A percentile compares a stretch with the other conserved stretches of the same genome.
Conservation (phyloP, 2,888 invertebrate genomes). For the Amblyjoppa proteus region DNA sequence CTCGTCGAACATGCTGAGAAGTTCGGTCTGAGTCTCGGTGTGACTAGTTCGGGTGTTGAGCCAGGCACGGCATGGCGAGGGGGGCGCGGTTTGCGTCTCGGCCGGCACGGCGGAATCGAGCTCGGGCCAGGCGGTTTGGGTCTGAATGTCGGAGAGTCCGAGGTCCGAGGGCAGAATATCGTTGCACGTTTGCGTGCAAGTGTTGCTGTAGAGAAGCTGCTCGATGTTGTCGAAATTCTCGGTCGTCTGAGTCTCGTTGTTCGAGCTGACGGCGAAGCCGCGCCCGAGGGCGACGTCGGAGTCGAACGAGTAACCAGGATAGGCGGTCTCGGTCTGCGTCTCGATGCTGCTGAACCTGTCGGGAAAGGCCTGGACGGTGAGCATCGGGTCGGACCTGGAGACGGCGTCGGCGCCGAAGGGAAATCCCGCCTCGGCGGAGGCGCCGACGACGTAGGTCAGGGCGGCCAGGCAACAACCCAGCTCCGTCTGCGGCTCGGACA, state of each 20-base stretch:
- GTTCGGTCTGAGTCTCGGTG: slow-evolving; percentile 87
- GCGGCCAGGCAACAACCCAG: slow-evolving; percentile 67
- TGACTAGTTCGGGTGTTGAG: slow-evolving; percentile 83
- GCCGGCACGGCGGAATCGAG: slow-evolving; percentile 87
- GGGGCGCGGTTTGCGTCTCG: slow-evolving; percentile 86
- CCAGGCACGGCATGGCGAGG: slow-evolving; percentile 77
- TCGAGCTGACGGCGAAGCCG: slow-evolving; percentile 85
- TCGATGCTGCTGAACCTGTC: slow-evolving; percentile 81
- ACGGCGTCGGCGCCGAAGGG: slow-evolving; percentile 72
- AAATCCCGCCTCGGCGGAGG: slow-evolving; percentile 71
- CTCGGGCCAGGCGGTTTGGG: slow-evolving; percentile 88
- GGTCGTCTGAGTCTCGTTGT: slow-evolving; percentile 88
- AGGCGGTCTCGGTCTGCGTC: slow-evolving; percentile 82
- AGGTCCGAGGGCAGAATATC: slow-evolving; percentile 86
- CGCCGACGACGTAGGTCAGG: slow-evolving; percentile 73
- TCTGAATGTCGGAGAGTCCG: slow-evolving; percentile 88
- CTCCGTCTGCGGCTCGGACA: slow-evolving; percentile 75
- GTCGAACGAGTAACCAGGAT: slow-evolving; percentile 80
- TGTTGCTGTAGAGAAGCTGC: slow-evolving; percentile 85
- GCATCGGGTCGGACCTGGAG: slow-evolving; percentile 80
- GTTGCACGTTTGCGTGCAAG: slow-evolving; percentile 87
- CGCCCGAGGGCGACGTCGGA: slow-evolving; percentile 73
- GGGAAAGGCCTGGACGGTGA: slow-evolving; percentile 80
- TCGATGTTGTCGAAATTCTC: slow-evolving; percentile 83
- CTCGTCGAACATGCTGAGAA: slow-evolving; percentile 82